phyloP scores from a whole-genome alignment of 2,888 invertebrate genomes.

The Perizoma affinitatum region DNA sequence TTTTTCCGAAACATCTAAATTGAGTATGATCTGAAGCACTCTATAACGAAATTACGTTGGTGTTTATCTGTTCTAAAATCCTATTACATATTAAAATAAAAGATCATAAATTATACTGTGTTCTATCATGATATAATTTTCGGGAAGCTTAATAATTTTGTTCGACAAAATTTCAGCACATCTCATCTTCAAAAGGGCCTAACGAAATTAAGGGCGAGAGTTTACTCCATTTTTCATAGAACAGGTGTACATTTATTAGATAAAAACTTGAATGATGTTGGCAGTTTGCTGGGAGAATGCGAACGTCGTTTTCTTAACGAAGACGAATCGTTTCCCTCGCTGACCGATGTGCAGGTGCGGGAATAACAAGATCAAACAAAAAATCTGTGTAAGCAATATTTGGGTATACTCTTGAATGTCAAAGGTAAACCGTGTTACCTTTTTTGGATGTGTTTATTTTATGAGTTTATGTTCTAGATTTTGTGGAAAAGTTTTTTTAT shows the following conservation, averaged over 20 bases:
- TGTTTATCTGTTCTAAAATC: too few relatives aligned
- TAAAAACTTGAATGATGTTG: slow-evolving; percentile 65
- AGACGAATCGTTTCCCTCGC: slow-evolving; percentile 60
- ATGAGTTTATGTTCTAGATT: slow-evolving; percentile 4
- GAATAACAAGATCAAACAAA: slow-evolving; percentile 36
- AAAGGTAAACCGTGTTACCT: slow-evolving; percentile 22
- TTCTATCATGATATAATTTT: slow-evolving; percentile 17
- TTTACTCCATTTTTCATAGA: slow-evolving; percentile 56
- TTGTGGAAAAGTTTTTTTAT: background rate
- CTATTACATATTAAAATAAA: slow-evolving; percentile 8
- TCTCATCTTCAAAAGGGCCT: slow-evolving; percentile 40
- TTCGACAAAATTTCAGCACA: slow-evolving; percentile 39
- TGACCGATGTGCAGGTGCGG: slow-evolving; percentile 62
- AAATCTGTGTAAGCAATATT: slow-evolving; percentile 28
- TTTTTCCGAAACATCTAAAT: too few relatives aligned
- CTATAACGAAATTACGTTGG: too few relatives aligned
- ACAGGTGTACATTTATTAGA: slow-evolving; percentile 48
- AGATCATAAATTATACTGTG: slow-evolving; percentile 9
- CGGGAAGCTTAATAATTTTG: slow-evolving; percentile 16
- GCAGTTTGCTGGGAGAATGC: slow-evolving; percentile 52
- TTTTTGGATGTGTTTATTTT: slow-evolving; percentile 5
- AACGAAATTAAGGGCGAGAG: slow-evolving; percentile 41
- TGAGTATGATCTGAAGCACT: too few relatives aligned
- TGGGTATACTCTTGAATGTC: slow-evolving; percentile 19
- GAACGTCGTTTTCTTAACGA: slow-evolving; percentile 60